Percentiles rank a stretch among this genome's conserved stretches.
phyloP scores from a whole-genome alignment of 2,797 vertebrate species.

The Delichon dasypus region DNA sequence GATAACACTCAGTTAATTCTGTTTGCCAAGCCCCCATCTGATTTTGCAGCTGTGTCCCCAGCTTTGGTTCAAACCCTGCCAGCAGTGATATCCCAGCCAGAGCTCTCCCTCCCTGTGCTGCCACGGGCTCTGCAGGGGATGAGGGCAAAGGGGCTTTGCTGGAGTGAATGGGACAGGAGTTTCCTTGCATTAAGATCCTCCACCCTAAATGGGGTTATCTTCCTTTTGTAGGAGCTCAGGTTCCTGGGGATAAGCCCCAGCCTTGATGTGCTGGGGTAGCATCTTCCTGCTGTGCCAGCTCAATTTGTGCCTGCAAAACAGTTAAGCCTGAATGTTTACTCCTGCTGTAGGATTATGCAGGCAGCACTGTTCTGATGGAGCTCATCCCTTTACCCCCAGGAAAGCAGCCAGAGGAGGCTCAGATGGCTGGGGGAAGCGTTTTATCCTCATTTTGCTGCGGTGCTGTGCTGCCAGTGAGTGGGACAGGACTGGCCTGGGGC shows the following conservation, averaged over 20 bases:
- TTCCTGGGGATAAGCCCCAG: not conserved
- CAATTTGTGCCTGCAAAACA: not conserved
- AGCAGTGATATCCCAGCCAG: not conserved
- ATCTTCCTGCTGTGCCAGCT: not conserved
- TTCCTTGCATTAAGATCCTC: not conserved
- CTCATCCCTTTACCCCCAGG: not conserved
- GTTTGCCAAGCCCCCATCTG: not conserved
- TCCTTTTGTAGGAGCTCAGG: not conserved
- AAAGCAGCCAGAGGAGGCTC: slow-evolving; percentile 15
- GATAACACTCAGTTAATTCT: not conserved
- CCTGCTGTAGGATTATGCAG: slow-evolving; percentile 19
- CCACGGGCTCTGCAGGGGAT: rapidly evolving
- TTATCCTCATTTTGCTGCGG: not conserved
- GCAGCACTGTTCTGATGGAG: not conserved
- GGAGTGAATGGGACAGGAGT: not conserved
- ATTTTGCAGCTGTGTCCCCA: not conserved
- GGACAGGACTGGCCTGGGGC: not conserved
- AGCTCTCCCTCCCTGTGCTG: rapidly evolving
- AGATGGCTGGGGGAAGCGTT: not conserved
- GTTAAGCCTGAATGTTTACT: not conserved
- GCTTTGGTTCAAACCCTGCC: not conserved
- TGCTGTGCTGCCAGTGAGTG: not conserved
- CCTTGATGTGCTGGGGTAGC: not conserved
- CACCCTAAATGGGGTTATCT: not conserved
- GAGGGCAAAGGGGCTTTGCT: not conserved